Base-by-base conservation (phyloP, 2,797 vertebrate genomes). In the Lithobates sylvaticus region DNA sequence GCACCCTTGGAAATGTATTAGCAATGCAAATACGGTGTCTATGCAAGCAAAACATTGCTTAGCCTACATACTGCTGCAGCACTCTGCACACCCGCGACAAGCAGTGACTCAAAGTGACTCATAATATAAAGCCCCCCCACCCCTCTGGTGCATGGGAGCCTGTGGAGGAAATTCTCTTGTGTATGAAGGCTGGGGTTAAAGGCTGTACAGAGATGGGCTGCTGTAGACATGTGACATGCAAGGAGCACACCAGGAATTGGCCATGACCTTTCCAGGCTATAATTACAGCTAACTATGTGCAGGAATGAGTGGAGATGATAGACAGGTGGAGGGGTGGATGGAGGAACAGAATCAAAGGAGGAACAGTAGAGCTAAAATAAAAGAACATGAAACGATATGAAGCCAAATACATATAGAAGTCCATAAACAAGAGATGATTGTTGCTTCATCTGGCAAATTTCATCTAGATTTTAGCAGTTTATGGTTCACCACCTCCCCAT, bases 1-100 rank as follows among this genome's bases (percentile, higher is more conserved):
- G 65, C 74, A 58, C 67, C 65, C 44, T 70, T 27, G 68, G 71
- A 82, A 73, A 72, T 68, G 42, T 18, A 80, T 83, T 83, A 87
- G 86, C 81, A 87, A 79, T 87, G 86, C 81, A 83, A 78, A 84
- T 87, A 21, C 26, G 34, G 27, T 75, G 75, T 85, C 77, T 85
- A 58, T 84, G 58, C 75, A 47, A 72, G 74, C 67, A 83, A 50
- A 71, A 64, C 68, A 78, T 44, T 27, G 36, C 74, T 54, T 58
- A 83, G 82, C 76, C 81, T 83, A 79, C 86, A 78, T 81, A 84
- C 61, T 70, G 76, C 85, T 78, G 80, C 75, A 71, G 68, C 69
- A 39, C 10, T 64, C 79, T 71, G 50, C 39, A 77, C 29, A 72
- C 68, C 81, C 69, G 42, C 29, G 34, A 61, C 69, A 18, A 54